phyloP scores from a whole-genome alignment of 2,888 invertebrate genomes.

The Ophioninae sp. region DNA sequence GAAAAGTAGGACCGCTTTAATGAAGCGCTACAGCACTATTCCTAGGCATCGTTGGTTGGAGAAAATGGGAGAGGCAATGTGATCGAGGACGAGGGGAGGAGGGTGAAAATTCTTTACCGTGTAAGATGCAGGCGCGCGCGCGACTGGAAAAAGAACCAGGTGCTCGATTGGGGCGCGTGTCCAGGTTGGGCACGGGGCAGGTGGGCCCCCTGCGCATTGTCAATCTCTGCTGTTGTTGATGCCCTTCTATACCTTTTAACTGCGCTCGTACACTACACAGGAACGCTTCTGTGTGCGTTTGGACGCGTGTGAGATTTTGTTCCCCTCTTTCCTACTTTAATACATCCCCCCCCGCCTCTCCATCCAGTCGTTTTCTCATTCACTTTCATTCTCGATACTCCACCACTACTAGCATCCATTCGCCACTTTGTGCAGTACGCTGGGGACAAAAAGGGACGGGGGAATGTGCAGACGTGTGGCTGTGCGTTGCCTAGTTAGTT shows the following conservation, averaged over 20 bases:
- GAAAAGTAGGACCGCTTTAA: background rate
- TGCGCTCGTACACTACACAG: constrained; percentile 33
- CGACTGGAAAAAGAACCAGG: constrained; percentile 70
- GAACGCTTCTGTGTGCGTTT: constrained; percentile 46
- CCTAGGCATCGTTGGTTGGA: background rate
- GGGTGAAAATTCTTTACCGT: constrained; percentile 45
- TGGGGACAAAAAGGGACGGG: background rate
- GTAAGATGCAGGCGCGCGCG: constrained; percentile 47
- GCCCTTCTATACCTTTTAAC: constrained; percentile 62
- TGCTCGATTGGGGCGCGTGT: constrained; percentile 79
- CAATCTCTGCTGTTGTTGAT: constrained; percentile 77
- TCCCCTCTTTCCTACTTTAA: background rate
- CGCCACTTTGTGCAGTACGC: constrained; percentile 14
- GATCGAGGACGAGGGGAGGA: constrained; percentile 15
- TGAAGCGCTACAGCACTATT: constrained; percentile 4
- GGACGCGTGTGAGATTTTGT: constrained; percentile 41
- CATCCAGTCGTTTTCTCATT: constrained; percentile 48
- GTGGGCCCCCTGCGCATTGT: constrained; percentile 80
- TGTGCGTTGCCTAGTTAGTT: background rate
- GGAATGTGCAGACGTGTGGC: background rate
- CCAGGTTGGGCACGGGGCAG: constrained; percentile 78
- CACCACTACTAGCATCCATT: constrained; percentile 46
- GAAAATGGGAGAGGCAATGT: constrained; percentile 2
- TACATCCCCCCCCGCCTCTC: constrained; percentile 16
- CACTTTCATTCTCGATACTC: constrained; percentile 11